phyloP scores from a whole-genome alignment of 2,113 vertebrate genomes.

The Phocoena sinus region DNA sequence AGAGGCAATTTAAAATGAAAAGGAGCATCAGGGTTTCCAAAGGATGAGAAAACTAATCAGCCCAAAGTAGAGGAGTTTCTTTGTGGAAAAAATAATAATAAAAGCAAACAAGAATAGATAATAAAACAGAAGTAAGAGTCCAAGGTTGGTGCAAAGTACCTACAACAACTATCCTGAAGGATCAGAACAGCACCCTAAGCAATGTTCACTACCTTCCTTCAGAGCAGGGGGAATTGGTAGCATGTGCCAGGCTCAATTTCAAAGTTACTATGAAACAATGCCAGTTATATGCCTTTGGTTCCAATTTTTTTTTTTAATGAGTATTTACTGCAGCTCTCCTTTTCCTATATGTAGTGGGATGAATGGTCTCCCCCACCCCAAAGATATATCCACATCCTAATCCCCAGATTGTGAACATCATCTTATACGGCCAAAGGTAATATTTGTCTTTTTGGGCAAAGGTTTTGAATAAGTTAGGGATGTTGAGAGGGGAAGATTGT shows the following conservation, averaged over 20 bases:
- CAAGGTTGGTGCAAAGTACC: not conserved
- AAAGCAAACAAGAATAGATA: not conserved
- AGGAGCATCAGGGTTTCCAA: rapidly evolving
- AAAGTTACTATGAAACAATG: not conserved
- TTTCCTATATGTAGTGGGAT: not conserved
- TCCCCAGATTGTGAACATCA: not conserved
- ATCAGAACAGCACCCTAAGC: not conserved
- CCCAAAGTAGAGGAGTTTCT: not conserved
- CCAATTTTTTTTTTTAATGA: not conserved
- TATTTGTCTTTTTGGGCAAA: not conserved
- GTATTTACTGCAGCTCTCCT: rapidly evolving
- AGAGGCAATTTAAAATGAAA: not conserved
- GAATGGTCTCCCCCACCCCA: not conserved
- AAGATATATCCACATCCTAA: not conserved
- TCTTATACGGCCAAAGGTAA: not conserved
- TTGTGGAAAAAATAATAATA: not conserved
- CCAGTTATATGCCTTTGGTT: not conserved
- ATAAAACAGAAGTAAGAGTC: not conserved
- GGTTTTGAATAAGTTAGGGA: not conserved
- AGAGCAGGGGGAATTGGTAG: not conserved
- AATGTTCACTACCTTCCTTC: not conserved
- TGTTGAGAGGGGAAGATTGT: not conserved
- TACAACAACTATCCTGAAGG: not conserved
- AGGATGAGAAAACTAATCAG: not conserved
- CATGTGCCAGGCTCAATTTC: rapidly evolving